phyloP scores from a whole-genome alignment of 2,888 invertebrate species.

The Thecophora atra region DNA sequence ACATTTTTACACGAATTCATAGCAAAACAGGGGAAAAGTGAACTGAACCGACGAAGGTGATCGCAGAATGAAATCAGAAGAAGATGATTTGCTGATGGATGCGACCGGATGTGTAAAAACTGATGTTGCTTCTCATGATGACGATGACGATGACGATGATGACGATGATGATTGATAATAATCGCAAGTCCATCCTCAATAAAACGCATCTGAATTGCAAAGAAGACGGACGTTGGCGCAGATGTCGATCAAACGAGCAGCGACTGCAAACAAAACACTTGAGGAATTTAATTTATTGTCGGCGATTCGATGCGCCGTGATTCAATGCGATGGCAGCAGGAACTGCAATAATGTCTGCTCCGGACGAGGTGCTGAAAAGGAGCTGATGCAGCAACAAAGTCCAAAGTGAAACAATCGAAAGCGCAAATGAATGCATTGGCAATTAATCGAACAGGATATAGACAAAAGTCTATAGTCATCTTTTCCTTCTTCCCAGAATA shows the following conservation, averaged over 20 bases:
- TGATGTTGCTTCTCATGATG: neutral
- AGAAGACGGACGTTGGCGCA: neutral
- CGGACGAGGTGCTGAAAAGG: neutral
- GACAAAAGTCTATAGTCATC: no score
- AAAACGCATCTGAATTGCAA: neutral
- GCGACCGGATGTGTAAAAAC: neutral
- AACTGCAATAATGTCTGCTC: constrained; percentile 18
- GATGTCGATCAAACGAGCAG: neutral
- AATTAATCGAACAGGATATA: no score
- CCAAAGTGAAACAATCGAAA: neutral
- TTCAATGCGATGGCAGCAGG: constrained; percentile 3
- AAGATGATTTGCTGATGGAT: neutral
- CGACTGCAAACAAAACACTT: neutral
- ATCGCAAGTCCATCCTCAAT: neutral
- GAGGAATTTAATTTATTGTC: constrained; percentile 11
- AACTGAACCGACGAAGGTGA: neutral
- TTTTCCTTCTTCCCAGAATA: no score
- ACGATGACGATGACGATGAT: neutral
- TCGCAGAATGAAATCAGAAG: neutral
- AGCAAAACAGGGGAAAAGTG: neutral
- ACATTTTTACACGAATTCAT: neutral
- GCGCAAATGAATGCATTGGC: no score
- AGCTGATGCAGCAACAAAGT: no score
- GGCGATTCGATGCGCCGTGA: neutral
- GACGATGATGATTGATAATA: neutral